Evolutionary conservation across 2,888 invertebrate genomes (phyloP).

Genomic region (Automeris io): DNA sequence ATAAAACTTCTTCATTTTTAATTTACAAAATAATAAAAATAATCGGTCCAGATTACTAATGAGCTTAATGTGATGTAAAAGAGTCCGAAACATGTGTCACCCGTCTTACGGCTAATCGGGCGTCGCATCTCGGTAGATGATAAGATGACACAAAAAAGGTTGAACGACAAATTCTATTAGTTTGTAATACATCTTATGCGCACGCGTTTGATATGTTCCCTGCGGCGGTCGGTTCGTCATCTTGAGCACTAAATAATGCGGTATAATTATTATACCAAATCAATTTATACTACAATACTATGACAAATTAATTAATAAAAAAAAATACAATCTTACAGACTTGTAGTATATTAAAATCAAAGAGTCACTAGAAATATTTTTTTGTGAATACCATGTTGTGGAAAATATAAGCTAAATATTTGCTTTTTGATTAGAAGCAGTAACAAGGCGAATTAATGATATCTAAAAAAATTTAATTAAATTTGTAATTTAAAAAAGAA

Average conservation of each 20-base stretch:
- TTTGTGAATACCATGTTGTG: too few species aligned
- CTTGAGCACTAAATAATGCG: conserved; percentile 1
- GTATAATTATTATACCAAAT: conserved; percentile 6
- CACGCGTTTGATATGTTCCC: conserved; percentile 36
- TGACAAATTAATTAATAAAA: too few species aligned
- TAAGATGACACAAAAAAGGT: conserved; percentile 56
- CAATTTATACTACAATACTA: background rate
- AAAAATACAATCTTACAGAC: too few species aligned
- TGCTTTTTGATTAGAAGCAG: too few species aligned
- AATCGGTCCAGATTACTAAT: conserved; percentile 39
- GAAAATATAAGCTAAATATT: too few species aligned
- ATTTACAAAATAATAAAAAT: conserved; percentile 36
- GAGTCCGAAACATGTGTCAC: conserved; percentile 66
- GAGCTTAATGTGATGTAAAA: conserved; percentile 60
- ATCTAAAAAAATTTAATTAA: too few species aligned
- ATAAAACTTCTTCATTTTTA: background rate
- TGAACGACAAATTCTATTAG: conserved; percentile 58
- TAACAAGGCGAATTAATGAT: too few species aligned
- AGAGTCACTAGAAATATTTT: too few species aligned
- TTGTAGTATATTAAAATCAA: too few species aligned
- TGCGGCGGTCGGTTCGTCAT: background rate
- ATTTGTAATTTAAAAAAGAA: too few species aligned
- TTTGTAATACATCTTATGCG: conserved; percentile 45
- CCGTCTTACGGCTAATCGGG: conserved; percentile 72
- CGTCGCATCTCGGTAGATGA: conserved; percentile 50